phyloP scores from a whole-genome alignment of 2,888 invertebrate genomes.

The Trachelus iudaicus region DNA sequence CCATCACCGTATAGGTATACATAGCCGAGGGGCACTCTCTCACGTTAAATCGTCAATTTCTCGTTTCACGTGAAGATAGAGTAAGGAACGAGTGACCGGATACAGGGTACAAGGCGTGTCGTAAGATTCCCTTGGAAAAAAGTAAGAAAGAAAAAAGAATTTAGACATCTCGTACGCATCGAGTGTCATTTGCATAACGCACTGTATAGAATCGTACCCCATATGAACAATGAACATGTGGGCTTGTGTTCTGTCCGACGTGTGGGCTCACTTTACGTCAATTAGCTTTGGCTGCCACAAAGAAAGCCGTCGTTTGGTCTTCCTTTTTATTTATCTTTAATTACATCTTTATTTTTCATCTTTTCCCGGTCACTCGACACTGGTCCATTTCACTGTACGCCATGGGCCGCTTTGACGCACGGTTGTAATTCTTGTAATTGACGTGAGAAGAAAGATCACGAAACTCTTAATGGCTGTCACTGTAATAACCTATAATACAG shows the following conservation, averaged over 20 bases:
- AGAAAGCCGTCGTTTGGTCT: background rate
- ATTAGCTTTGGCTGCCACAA: slow-evolving; percentile 5
- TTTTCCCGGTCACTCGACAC: background rate
- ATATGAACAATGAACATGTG: slow-evolving; percentile 9
- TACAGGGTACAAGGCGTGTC: background rate
- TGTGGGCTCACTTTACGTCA: slow-evolving; percentile 15
- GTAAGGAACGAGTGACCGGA: background rate
- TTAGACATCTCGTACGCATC: background rate
- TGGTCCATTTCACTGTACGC: background rate
- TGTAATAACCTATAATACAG: background rate
- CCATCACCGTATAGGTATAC: background rate
- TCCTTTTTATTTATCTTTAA: background rate
- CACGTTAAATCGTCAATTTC: background rate
- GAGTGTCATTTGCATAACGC: background rate
- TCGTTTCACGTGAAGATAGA: background rate
- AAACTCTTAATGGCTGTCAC: background rate
- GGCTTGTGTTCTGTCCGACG: background rate
- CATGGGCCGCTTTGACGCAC: background rate
- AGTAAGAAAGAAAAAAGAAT: background rate
- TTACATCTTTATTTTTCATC: background rate
- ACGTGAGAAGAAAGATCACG: background rate
- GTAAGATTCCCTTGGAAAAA: background rate
- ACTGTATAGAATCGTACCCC: background rate
- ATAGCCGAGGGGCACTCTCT: background rate
- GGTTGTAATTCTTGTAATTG: background rate